Conservation (phyloP, 1,140 invertebrate species). For the Trachymyrmex cornetzi region DNA sequence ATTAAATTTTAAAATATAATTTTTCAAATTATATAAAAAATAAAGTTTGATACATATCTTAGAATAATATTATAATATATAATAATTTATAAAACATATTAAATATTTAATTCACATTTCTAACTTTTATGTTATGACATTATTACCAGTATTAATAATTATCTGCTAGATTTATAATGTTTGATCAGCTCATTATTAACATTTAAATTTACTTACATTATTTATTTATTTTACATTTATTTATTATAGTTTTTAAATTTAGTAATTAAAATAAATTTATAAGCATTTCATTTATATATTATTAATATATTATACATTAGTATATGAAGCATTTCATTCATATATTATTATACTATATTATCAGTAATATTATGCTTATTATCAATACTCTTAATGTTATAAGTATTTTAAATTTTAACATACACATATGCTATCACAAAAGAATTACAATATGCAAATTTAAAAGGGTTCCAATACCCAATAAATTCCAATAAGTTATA, state of each 20-base stretch:
- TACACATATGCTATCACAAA: neutral
- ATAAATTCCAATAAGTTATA: too few species aligned
- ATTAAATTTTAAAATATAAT: neutral
- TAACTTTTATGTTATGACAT: neutral
- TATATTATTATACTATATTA: too few species aligned
- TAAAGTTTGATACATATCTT: neutral
- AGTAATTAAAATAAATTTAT: too few species aligned
- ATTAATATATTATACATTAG: too few species aligned
- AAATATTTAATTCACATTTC: neutral
- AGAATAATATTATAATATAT: too few species aligned
- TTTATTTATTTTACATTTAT: neutral
- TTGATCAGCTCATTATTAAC: neutral
- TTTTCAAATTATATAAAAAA: neutral
- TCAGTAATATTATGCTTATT: neutral
- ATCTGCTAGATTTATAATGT: neutral
- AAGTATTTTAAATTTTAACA: neutral
- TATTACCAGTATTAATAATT: neutral
- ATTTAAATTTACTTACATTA: neutral
- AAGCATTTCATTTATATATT: too few species aligned
- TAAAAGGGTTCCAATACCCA: neutral
- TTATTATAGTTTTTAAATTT: too few species aligned
- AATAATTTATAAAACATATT: neutral
- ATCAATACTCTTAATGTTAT: neutral
- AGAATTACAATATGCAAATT: neutral
- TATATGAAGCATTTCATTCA: too few species aligned